These are phyloP conservation scores for Neomorphus geoffroyi DNA, from an alignment of 2,797 vertebrate species.

Conservation along the genomic window DNA sequence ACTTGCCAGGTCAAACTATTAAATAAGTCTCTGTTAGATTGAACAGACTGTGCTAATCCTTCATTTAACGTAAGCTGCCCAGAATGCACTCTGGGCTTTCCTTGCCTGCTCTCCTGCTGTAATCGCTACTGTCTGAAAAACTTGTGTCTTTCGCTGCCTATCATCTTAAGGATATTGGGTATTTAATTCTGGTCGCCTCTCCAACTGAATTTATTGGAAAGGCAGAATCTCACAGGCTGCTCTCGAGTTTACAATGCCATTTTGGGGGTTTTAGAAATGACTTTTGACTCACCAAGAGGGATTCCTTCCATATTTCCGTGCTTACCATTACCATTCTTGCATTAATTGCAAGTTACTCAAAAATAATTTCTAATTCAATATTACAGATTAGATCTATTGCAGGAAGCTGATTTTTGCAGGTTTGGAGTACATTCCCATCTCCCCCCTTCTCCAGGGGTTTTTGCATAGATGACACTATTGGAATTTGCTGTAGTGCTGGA, in stretches of 20 bases:
- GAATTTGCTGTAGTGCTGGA: neutral
- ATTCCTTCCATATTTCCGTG: neutral
- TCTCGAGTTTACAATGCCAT: neutral
- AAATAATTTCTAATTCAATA: neutral
- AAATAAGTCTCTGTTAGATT: constrained; percentile 21
- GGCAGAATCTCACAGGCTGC: neutral
- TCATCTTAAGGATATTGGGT: neutral
- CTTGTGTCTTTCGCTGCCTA: neutral
- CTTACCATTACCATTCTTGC: neutral
- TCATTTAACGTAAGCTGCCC: constrained; percentile 14
- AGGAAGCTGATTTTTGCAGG: neutral
- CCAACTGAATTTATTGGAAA: constrained; percentile 10
- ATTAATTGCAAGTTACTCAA: neutral
- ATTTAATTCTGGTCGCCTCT: neutral
- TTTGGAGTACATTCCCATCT: neutral
- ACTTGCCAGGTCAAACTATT: constrained; percentile 16
- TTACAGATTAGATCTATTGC: neutral
- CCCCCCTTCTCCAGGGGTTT: neutral
- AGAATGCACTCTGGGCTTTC: neutral
- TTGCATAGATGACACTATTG: neutral
- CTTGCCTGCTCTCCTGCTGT: neutral
- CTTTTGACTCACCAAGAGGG: neutral
- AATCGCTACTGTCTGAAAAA: constrained; percentile 22
- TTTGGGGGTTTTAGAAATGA: neutral
- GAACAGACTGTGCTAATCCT: constrained; percentile 37